Base-by-base conservation (phyloP, 1,140 invertebrate species). In the Odontomachus brunneus region DNA sequence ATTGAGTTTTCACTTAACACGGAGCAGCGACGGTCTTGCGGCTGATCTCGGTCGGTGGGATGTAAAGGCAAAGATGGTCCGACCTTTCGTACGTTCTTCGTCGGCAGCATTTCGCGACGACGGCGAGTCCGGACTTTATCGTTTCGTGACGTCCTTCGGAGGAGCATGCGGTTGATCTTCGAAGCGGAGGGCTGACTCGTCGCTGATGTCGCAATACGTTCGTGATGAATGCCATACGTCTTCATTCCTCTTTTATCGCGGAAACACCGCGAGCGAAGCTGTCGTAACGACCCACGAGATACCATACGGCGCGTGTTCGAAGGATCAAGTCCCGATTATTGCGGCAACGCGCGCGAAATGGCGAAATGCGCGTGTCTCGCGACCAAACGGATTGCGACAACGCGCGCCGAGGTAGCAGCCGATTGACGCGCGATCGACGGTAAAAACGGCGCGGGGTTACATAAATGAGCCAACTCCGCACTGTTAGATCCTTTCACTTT, bases 1-100 rank as follows among this genome's bases (percentile, higher is more conserved):
- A 82, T 82, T 82, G 69, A 82, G 67, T 82, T 82, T 62, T 55
- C 55, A 53, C 67, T 81, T 60, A 82, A 49, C 57, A n/a, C n/a
- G n/a, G n/a, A 22, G 48, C 29, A 26, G 44, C 26, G 24, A 11
- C 3, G 38, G n/a, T n/a, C 3, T 19, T 22, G 55, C 26, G 53
- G 26, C 24, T 44, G 44, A 44, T n/a, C n/a, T n/a, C n/a, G n/a
- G 59, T 7, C n/a, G 14, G 62, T 15, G 17, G 29, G 65, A 57
- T 71, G 75, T 80, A 80, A 80, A 69, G 69, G 33, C 24, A 33
- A 80, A 53, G 22, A 69, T 12, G 29, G 62, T 44, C n/a, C 67
- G 51, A 57, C 63, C 63, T 78, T 78, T 55, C 65, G 29, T 53
- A 11, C 22, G 29, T 55, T 7, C 29, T 74, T 59, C 38, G 38